Evolutionary conservation across 1,140 invertebrate species (phyloP).

Genomic region (Cephus cinctus): DNA sequence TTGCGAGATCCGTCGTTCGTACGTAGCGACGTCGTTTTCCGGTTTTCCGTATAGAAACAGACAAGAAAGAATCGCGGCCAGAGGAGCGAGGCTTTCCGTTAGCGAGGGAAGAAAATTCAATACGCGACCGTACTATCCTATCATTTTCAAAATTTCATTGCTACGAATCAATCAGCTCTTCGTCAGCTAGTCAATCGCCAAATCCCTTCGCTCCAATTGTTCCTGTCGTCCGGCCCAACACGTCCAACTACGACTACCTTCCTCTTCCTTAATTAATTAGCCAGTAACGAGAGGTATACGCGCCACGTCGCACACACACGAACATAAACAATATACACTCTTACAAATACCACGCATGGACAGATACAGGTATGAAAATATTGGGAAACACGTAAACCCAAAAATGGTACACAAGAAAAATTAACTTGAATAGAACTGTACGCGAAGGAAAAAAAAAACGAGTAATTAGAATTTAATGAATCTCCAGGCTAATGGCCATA

Average conservation of each 20-base stretch:
- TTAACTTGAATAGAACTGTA: conserved; percentile 5
- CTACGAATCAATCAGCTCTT: no score
- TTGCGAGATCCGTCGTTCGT: no score
- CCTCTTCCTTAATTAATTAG: conserved; percentile 50
- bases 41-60: no score
- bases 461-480: background rate
- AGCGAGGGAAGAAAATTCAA: no score
- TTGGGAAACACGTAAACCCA: background rate
- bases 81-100: no score
- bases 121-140: no score
- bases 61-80: no score
- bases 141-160: no score
- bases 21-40: no score
- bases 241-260: conserved; percentile 48
- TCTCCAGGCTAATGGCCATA: conserved; percentile 9
- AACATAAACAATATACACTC: conserved; percentile 22
- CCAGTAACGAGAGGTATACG: conserved; percentile 45
- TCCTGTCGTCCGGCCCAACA: conserved; percentile 41
- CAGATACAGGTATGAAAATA: no score
- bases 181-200: no score
- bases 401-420: conserved; percentile 3
- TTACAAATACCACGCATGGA: conserved; percentile 7
- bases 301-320: no score
- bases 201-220: conserved; percentile 41
- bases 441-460: background rate